Percentiles rank a stretch among this genome's conserved stretches.
phyloP scores from a whole-genome alignment of 2,888 invertebrate genomes.

The Hemicrepidius hirtus region DNA sequence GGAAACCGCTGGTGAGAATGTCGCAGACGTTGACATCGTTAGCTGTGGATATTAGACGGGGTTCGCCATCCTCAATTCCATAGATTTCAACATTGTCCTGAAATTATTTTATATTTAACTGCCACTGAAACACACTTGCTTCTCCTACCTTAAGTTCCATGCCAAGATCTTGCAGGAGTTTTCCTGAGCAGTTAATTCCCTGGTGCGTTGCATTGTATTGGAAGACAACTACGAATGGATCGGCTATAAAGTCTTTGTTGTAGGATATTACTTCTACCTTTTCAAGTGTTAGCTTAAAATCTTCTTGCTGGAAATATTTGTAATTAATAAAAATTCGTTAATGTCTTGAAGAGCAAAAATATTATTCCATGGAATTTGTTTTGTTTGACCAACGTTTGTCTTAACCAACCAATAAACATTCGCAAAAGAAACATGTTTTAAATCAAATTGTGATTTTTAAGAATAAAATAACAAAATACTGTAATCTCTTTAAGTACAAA shows the following conservation, averaged over 20 bases:
- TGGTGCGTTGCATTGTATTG: conserved; percentile 45
- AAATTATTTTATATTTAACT: not conserved
- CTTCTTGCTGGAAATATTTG: conserved; percentile 32
- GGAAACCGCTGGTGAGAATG: conserved; percentile 40
- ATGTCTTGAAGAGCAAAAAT: too few relatives aligned
- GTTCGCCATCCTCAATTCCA: conserved; percentile 28
- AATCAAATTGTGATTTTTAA: too few relatives aligned
- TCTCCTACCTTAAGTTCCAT: conserved; percentile 38
- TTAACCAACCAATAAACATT: too few relatives aligned
- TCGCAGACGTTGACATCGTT: conserved; percentile 47
- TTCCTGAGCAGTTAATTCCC: conserved; percentile 41
- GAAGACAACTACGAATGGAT: conserved; percentile 25
- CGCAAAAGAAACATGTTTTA: too few relatives aligned
- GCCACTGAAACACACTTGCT: not conserved
- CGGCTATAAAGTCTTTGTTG: conserved; percentile 38
- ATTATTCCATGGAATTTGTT: too few relatives aligned
- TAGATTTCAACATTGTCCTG: conserved; percentile 45
- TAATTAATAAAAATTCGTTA: too few relatives aligned
- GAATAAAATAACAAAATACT: too few relatives aligned
- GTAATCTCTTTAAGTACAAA: too few relatives aligned
- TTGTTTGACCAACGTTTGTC: too few relatives aligned
- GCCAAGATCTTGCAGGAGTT: conserved; percentile 42
- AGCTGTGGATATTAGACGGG: conserved; percentile 38
- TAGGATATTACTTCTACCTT: conserved; percentile 40
- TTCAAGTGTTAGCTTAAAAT: conserved; percentile 31